Evolutionary conservation across 2,888 invertebrate species (phyloP), one percentile per base, ranked within the genome.

Genomic region (Noctuana brunneofusca): DNA sequence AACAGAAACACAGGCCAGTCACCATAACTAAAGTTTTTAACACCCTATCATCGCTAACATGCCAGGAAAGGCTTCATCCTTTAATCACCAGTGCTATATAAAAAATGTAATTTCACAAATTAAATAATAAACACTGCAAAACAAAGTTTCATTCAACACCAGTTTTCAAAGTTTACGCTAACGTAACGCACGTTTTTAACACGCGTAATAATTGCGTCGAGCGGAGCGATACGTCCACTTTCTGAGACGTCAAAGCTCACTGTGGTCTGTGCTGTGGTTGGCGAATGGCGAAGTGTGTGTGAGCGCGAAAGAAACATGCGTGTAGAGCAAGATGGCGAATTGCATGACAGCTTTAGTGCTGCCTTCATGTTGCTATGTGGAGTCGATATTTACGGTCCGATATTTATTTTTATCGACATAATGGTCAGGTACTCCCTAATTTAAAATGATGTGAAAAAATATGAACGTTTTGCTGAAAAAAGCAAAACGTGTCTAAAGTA

Each of bases 1-100:
- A 81, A 76, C 79, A 79, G 79, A 81, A 79, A 73, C 66, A 80
- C 78, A 72, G 76, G 69, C 68, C 76, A 78, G 78, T 80, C 81
- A 84, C 77, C 82, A 86, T 81, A 73, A 75, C 80, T 70, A 74
- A 67, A 58, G 66, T 73, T 71, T 69, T 71, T 69, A 70, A 72
- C 71, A 71, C 71, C 50, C 48, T 52, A 65, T 65, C 75, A 74
- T 76, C 76, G n/a, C n/a, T n/a, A 72, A 73, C 76, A 80, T 81
- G 73, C 71, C 68, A 73, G 74, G 73, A 72, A 74, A 76, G 73
- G 73, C 49, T 41, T 64, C 52, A 48, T 56, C 43, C 24, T 56
- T 76, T 20, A 22, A 81, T 69, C 76, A 79, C 79, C n/a, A n/a
- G n/a, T 70, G 62, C 22, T n/a, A 22, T 64, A 50, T 18, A n/a